These are phyloP conservation scores for Lepus oiostolus DNA, from an alignment of 2,797 vertebrate genomes.

Conservation along the genomic window DNA sequence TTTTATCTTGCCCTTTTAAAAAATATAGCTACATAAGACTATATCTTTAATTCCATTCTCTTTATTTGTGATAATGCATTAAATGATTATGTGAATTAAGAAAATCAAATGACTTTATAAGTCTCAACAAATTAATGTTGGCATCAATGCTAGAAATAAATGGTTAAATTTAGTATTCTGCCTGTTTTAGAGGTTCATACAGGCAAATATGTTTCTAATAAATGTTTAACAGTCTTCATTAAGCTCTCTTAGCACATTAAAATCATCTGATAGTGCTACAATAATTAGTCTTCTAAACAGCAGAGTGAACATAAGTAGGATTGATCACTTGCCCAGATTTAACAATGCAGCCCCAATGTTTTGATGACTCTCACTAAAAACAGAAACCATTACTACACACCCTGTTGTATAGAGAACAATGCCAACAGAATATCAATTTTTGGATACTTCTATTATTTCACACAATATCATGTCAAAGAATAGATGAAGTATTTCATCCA, in stretches of 20 bases:
- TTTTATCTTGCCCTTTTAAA: neutral
- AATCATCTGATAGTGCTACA: slow-evolving; percentile 73
- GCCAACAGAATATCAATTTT: slow-evolving; percentile 18
- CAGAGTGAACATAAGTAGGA: slow-evolving; percentile 68
- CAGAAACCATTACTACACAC: slow-evolving; percentile 28
- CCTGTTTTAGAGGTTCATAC: slow-evolving; percentile 60
- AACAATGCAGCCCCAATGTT: slow-evolving; percentile 57
- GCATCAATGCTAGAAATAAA: slow-evolving; percentile 38
- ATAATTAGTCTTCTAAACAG: slow-evolving; percentile 74
- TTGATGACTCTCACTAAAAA: slow-evolving; percentile 61
- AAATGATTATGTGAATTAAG: slow-evolving; percentile 48
- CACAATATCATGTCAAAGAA: neutral
- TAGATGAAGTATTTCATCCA: slow-evolving; percentile 48
- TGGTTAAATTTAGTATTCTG: slow-evolving; percentile 43
- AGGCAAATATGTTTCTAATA: slow-evolving; percentile 77
- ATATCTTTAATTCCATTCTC: slow-evolving; percentile 18
- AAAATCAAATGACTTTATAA: slow-evolving; percentile 64
- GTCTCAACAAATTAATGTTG: slow-evolving; percentile 27
- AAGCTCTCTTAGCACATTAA: slow-evolving; percentile 66
- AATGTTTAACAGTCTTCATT: slow-evolving; percentile 72
- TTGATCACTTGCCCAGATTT: slow-evolving; percentile 69
- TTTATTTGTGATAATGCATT: slow-evolving; percentile 33
- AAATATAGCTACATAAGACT: neutral
- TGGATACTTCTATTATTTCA: slow-evolving; percentile 17
- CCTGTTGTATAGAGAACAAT: slow-evolving; percentile 9